Evolutionary conservation across 2,888 invertebrate species (phyloP), one percentile per base, ranked within the genome.

Genomic region (Monopis laevigella): DNA sequence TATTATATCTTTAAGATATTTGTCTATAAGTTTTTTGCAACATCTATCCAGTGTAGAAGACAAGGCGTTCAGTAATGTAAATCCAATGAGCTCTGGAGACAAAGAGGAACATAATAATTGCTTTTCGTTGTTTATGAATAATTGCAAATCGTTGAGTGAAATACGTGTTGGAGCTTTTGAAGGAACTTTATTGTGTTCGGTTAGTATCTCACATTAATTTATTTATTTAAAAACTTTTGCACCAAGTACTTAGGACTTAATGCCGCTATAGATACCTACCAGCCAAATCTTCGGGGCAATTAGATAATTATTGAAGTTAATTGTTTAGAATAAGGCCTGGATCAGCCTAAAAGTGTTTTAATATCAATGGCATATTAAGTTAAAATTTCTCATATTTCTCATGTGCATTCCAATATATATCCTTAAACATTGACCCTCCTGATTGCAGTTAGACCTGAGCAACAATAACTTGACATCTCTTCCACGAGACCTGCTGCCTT

Each of bases 391-490:
- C n/a, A n/a, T n/a, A n/a, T n/a, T n/a, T n/a, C n/a, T n/a, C n/a
- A n/a, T n/a, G n/a, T n/a, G n/a, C n/a, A n/a, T n/a, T n/a, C n/a
- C n/a, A n/a, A n/a, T n/a, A n/a, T n/a, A n/a, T n/a, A n/a, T n/a
- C n/a, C n/a, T n/a, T n/a, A n/a, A n/a, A n/a, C n/a, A n/a, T n/a
- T n/a, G n/a, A n/a, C n/a, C n/a, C n/a, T n/a, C n/a, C n/a, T n/a
- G n/a, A n/a, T 48, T 55, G 28, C 62, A 86, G 86, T 51, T 86
- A 50, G 84, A 86, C 54, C 56, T 86, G 46, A 84, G 83, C 55
- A 74, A 74, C 52, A 86, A 86, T 58, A 75, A 72, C 36, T 51
- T 86, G 7, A 63, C 66, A 0, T 52, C 51, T 1, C 50, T 86
- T 0, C 60, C 82, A 0, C 55, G 58, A 42, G 52, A 59, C 2